Conservation (phyloP, 1,140 invertebrate species). For the Spodoptera litura region DNA sequence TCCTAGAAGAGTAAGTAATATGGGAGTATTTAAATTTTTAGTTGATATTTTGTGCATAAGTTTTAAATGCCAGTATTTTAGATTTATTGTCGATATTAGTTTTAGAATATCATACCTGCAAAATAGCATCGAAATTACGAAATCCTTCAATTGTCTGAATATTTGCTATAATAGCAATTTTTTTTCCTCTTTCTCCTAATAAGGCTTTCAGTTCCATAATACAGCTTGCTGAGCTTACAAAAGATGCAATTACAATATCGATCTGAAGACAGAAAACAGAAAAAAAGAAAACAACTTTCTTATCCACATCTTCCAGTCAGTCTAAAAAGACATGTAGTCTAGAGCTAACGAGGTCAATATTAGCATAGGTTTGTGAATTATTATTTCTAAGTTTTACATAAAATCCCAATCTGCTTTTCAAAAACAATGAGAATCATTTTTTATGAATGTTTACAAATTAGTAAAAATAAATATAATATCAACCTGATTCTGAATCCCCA, state of each 20-base stretch:
- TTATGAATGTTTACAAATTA: no score
- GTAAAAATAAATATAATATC: neutral
- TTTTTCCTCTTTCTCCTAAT: slow-evolving; percentile 89
- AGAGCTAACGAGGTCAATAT: no score
- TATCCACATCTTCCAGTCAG: no score
- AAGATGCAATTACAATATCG: slow-evolving; percentile 94
- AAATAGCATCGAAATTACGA: slow-evolving; percentile 91
- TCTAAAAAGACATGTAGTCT: no score
- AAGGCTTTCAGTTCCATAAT: slow-evolving; percentile 89
- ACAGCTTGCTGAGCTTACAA: slow-evolving; percentile 89
- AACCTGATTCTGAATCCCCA: slow-evolving; percentile 91
- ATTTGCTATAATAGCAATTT: slow-evolving; percentile 91
- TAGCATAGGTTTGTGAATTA: no score
- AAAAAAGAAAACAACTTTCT: neutral
- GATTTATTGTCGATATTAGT: no score
- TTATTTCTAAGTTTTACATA: no score
- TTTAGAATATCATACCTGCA: slow-evolving; percentile 45
- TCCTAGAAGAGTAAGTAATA: slow-evolving; percentile 74
- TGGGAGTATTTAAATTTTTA: neutral
- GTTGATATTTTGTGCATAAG: neutral
- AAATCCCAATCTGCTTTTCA: no score
- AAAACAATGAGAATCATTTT: no score
- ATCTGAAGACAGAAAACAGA: slow-evolving; percentile 65
- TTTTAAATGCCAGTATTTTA: no score
- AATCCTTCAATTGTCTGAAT: slow-evolving; percentile 92